phyloP scores from a whole-genome alignment of 2,797 vertebrate species.

The Eurystomus glaucurus region DNA sequence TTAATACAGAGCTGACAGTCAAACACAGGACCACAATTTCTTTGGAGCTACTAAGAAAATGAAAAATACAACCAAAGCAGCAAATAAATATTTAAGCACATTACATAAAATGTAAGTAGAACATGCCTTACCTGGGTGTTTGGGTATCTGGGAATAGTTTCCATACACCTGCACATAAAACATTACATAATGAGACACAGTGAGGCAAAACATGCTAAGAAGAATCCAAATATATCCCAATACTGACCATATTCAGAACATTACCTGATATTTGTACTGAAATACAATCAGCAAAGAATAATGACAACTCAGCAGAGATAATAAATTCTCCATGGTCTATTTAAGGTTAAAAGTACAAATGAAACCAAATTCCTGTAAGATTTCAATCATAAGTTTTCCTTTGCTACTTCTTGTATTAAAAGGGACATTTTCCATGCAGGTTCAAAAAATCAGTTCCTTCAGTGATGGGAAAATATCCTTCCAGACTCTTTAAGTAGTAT shows the following conservation, averaged over 20 bases:
- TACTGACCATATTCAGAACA: background rate
- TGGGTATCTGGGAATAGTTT: slow-evolving; percentile 53
- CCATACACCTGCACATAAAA: slow-evolving; percentile 75
- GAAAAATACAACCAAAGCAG: background rate
- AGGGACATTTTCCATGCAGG: slow-evolving; percentile 7
- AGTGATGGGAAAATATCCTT: background rate
- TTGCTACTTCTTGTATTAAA: background rate
- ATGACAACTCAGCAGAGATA: background rate
- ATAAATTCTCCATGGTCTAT: slow-evolving; percentile 60
- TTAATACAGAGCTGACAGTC: background rate
- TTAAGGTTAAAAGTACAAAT: background rate
- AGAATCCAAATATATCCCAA: background rate
- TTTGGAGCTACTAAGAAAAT: background rate
- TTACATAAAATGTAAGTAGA: background rate
- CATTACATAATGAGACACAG: background rate
- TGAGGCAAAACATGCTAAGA: background rate
- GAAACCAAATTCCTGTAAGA: background rate
- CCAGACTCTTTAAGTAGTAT: background rate
- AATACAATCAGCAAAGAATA: slow-evolving; percentile 71
- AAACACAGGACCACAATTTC: rapidly evolving
- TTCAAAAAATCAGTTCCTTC: background rate
- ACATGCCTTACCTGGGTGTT: slow-evolving; percentile 82
- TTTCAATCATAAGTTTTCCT: background rate
- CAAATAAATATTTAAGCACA: background rate
- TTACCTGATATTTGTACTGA: slow-evolving; percentile 77